Base-by-base conservation (phyloP, 2,888 invertebrate species). In the Blastobasis lacticolella region DNA sequence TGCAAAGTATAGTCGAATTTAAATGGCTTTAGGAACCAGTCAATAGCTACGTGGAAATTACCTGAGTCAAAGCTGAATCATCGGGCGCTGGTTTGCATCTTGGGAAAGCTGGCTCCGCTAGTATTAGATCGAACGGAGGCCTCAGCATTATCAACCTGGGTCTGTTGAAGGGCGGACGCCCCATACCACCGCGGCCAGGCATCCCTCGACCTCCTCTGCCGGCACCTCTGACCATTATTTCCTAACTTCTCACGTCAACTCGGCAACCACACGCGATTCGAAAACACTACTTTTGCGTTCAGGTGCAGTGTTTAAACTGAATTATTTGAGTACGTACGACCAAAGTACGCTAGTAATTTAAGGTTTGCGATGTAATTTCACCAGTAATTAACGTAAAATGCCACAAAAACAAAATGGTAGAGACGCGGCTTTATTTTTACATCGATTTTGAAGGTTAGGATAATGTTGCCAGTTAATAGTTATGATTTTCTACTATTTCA, bases 21-120 rank as follows among this genome's bases (percentile, higher is more conserved):
- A 23, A 23, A 23, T 23, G 1, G 23, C 23, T 23, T 23, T 3
- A 23, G 23, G 23, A 3, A 23, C 23, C 1, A 23, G 3, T 23
- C 45, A 10, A 38, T 38, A n/a, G 46, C n/a, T 5, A 23, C 5
- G 23, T 23, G 46, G 10, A 48, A 47, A 9, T 65, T 85, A 94
- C 94, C 86, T 94, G 92, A 10, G 96, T 96, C 43, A 97, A 91
- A 0, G 92, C 91, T 4, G 94, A 90, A 73, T 98, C 98, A 67
- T 98, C 98, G 0, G 94, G 90, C 0, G 91, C 91, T 0, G 96
- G 91, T 61, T 88, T 88, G 9, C 95, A 95, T 63, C 95, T 90
- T 0, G 97, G 97, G 71, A 98, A 98, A 1, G 94, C 93, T 44
- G 94, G 92, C 73, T 98, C 98, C 55, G 97, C 97, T 40, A 96